Conservation (phyloP, 2,113 vertebrate genomes). For the Seriola aureovittata region DNA sequence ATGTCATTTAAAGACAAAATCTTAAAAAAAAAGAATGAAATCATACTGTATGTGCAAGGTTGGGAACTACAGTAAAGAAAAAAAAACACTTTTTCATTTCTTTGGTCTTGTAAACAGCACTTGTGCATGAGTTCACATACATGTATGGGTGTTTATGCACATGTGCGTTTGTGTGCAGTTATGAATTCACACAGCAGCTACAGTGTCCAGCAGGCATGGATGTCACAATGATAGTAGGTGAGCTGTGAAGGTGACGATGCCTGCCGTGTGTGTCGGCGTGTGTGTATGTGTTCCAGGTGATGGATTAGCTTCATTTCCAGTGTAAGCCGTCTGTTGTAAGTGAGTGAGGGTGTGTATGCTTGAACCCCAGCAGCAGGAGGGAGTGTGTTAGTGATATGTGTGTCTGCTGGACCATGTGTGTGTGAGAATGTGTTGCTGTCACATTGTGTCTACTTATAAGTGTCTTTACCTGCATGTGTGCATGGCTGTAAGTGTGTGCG, state of each 20-base stretch:
- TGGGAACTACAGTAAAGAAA: neutral
- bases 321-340: conserved; percentile 82
- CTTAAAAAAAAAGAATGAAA: neutral
- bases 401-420: conserved; percentile 73
- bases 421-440: conserved; percentile 62
- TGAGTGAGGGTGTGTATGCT: conserved; percentile 61
- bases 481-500: conserved; percentile 56
- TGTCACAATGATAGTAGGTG: conserved; percentile 76
- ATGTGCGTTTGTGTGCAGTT: conserved; percentile 29
- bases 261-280: conserved; percentile 39
- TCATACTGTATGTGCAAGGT: neutral
- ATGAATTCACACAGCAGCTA: conserved; percentile 63
- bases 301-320: conserved; percentile 87
- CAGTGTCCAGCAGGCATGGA: conserved; percentile 76
- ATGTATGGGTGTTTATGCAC: conserved; percentile 13
- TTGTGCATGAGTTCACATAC: conserved; percentile 22
- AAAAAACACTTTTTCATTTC: neutral
- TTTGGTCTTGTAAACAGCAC: neutral
- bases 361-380: conserved; percentile 66
- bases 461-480: conserved; percentile 59
- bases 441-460: conserved; percentile 59
- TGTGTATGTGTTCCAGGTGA: conserved; percentile 76
- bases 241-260: conserved; percentile 82
- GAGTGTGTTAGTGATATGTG: conserved; percentile 68
- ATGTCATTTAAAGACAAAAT: neutral